These are phyloP conservation scores for Rhagoletis pomonella DNA, from an alignment of 1,140 invertebrate species.

Conservation along the genomic window DNA sequence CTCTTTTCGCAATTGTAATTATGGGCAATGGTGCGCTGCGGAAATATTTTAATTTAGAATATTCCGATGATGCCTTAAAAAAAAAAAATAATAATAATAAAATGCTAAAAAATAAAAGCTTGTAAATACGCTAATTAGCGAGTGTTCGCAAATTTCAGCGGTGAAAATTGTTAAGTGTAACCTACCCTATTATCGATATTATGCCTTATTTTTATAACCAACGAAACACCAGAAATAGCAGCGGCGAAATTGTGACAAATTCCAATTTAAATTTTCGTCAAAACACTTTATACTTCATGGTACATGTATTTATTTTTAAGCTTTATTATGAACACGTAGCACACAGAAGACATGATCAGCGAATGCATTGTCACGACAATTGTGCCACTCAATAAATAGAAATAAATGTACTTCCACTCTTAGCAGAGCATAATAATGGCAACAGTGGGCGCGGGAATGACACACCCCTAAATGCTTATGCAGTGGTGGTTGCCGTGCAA, in stretches of 20 bases:
- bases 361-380: slow-evolving; percentile 40
- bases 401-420: neutral
- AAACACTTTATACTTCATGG: neutral
- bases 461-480: neutral
- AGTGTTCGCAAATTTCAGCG: no score
- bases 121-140: no score
- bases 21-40: no score
- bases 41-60: no score
- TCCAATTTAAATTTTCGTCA: neutral
- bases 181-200: no score
- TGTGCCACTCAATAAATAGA: slow-evolving; percentile 19
- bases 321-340: neutral
- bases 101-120: no score
- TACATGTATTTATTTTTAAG: neutral
- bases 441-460: neutral
- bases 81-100: no score
- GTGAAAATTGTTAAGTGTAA: no score
- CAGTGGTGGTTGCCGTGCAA: neutral
- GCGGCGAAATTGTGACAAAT: neutral
- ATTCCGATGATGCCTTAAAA: no score
- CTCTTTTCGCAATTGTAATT: no score
- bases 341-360: neutral
- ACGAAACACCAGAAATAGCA: neutral
- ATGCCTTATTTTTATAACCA: no score
- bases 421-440: neutral